Evolutionary conservation across 2,888 invertebrate species (phyloP).

Genomic region (Polietes domitor): DNA sequence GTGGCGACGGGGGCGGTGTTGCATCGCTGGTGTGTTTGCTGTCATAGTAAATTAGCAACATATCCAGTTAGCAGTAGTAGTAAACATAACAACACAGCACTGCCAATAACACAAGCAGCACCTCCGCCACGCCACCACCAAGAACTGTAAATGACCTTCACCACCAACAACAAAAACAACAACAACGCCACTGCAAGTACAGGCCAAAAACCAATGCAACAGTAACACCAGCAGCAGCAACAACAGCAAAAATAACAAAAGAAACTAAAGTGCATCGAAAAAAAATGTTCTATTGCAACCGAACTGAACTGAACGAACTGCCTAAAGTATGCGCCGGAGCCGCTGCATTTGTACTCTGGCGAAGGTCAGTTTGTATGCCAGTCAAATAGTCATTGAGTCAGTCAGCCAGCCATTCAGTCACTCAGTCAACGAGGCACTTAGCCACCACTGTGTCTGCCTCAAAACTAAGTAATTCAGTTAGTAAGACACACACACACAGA

Average conservation of each 20-base stretch:
- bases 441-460: slow-evolving; percentile 39
- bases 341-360: neutral
- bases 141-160: slow-evolving; percentile 34
- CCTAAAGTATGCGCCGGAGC: slow-evolving; percentile 6
- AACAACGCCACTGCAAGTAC: neutral
- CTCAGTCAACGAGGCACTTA: slow-evolving; percentile 1
- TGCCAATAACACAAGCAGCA: neutral
- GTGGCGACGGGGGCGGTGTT: neutral
- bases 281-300: slow-evolving; percentile 8
- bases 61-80: slow-evolving; percentile 9
- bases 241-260: slow-evolving; percentile 14
- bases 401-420: slow-evolving; percentile 28
- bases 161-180: neutral
- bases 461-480: slow-evolving; percentile 13
- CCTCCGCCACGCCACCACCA: neutral
- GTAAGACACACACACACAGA: neutral
- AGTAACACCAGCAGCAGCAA: neutral
- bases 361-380: slow-evolving; percentile 24
- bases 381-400: slow-evolving; percentile 1
- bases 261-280: neutral
- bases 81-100: neutral
- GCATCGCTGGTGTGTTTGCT: neutral
- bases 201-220: neutral
- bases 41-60: slow-evolving; percentile 21
- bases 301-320: too few relatives aligned